A percentile compares a stretch with the other conserved stretches of the same genome.
phyloP scores from a whole-genome alignment of 2,113 vertebrate genomes.

The Phoxinus phoxinus region DNA sequence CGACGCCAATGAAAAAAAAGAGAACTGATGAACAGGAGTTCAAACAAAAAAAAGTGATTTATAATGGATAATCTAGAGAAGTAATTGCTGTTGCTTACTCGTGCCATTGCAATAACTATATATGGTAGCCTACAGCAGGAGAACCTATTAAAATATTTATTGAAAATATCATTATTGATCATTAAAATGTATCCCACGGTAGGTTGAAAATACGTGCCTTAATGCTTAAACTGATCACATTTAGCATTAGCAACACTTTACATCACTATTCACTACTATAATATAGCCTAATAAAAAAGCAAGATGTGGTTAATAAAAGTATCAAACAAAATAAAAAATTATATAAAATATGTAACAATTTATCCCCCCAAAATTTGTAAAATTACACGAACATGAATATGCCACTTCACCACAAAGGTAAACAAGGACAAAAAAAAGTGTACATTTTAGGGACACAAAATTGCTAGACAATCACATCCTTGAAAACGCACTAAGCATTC shows the following conservation, averaged over 20 bases:
- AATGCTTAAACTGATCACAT: neutral
- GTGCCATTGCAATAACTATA: neutral
- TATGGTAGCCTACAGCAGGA: neutral
- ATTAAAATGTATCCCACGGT: neutral
- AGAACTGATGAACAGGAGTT: neutral
- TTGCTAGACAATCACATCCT: neutral
- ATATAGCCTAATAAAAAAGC: neutral
- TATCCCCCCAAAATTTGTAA: neutral
- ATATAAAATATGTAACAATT: neutral
- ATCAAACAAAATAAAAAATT: neutral
- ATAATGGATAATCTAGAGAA: slow-evolving; percentile 10
- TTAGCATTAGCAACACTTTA: neutral
- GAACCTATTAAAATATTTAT: neutral
- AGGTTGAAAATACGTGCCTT: neutral
- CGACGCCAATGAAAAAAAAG: neutral
- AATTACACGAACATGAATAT: neutral
- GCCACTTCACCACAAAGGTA: neutral
- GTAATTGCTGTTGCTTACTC: neutral
- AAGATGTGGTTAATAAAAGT: neutral
- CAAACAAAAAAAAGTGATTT: slow-evolving; percentile 29
- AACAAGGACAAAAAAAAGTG: neutral
- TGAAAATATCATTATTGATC: neutral
- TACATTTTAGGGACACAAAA: neutral
- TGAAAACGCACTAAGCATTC: neutral
- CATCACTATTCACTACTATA: neutral